Conservation (phyloP, 2,888 invertebrate genomes). For the Plemyria rubiginata region DNA sequence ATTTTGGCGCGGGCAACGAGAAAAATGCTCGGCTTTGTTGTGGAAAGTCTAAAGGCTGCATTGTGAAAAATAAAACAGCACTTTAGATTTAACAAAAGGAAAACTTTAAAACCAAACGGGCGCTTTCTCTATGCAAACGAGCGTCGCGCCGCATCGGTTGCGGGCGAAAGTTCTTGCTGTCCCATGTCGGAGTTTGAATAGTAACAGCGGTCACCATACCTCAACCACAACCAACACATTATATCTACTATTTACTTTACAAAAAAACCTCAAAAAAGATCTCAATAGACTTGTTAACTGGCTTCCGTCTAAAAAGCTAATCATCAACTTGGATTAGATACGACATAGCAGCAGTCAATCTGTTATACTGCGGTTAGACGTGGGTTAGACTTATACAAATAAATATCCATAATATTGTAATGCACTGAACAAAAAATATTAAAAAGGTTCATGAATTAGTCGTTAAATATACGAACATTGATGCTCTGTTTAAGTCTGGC, state of each 20-base stretch:
- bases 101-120: slow-evolving; percentile 67
- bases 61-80: slow-evolving; percentile 65
- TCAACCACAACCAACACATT: slow-evolving; percentile 20
- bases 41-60: slow-evolving; percentile 47
- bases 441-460: too few species aligned
- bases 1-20: slow-evolving; percentile 48
- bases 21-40: slow-evolving; percentile 50
- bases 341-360: too few species aligned
- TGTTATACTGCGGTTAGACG: too few species aligned
- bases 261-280: not conserved
- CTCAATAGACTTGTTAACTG: not conserved
- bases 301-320: too few species aligned
- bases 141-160: slow-evolving; percentile 45
- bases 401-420: too few species aligned
- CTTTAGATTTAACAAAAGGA: slow-evolving; percentile 68
- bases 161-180: slow-evolving; percentile 64
- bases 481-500: too few species aligned
- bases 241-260: slow-evolving; percentile 10
- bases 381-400: too few species aligned
- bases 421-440: not conserved
- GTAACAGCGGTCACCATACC: slow-evolving; percentile 33
- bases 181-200: slow-evolving; percentile 31
- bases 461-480: too few species aligned
- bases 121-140: slow-evolving; percentile 79
- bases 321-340: too few species aligned